Base-by-base conservation (phyloP, 2,888 invertebrate species). In the Epirrhoe alternata region DNA sequence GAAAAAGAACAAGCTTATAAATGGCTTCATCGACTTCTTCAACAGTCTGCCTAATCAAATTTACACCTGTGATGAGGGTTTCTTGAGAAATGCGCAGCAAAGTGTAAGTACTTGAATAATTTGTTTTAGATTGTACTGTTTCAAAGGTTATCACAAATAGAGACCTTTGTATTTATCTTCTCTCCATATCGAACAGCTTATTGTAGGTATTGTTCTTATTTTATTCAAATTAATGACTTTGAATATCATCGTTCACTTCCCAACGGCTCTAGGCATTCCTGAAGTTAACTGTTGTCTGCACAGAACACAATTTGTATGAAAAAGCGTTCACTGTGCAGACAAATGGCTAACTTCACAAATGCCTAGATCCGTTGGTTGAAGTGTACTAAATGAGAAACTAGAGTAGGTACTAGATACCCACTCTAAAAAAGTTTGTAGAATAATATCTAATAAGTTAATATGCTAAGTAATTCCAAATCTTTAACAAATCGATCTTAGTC, bases 31-130 rank as follows among this genome's bases (percentile, higher is more conserved):
- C 69, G 78, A 90, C 42, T 88, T 90, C 81, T 86, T 94, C 72
- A 94, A 94, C 81, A 86, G 86, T 73, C 83, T 91, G 70, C 90
- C 93, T 53, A 84, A 90, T 73, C 90, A 89, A 66, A 71, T 81
- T 52, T 92, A 90, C 77, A 81, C 80, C 47, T 94, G 93, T 74
- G 89, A 92, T 71, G 93, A 92, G 69, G 91, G 89, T 68, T 81
- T 83, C 64, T 76, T 94, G 52, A 70, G 89, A 76, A 88, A 81
- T 84, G 87, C 90, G 79, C 88, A 89, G 68, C 86, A 89, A 80
- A 85, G 85, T 75, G 94, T 94, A 83, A 89, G 91, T 85, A 74
- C 61, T n/a, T 24, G 51, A 45, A 60, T 50, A 50, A 54, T 17
- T 45, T 64, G 69, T 60, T 55, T 49, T 45, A 47, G 10, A 50